Conservation (phyloP, 1,140 invertebrate genomes). For the Drusus annulatus region DNA sequence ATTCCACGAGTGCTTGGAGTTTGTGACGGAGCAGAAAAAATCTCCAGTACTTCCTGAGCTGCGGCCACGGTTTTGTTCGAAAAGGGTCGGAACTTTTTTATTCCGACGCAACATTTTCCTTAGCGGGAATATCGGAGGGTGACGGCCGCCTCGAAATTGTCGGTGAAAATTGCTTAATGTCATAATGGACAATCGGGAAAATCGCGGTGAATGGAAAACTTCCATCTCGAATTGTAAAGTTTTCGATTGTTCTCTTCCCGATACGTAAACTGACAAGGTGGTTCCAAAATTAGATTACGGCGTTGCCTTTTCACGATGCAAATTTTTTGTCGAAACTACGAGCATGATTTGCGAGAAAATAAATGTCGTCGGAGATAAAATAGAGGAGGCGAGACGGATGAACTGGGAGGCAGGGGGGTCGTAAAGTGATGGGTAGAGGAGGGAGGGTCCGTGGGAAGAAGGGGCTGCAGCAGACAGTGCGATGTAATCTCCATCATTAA, state of each 20-base stretch:
- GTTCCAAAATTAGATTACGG: constrained; percentile 13
- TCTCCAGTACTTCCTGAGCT: neutral
- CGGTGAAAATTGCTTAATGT: constrained; percentile 39
- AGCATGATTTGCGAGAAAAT: constrained; percentile 28
- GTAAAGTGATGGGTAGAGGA: too few relatives aligned
- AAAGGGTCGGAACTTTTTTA: constrained; percentile 47
- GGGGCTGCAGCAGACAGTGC: constrained; percentile 35
- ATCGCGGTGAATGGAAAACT: constrained; percentile 43
- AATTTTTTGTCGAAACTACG: constrained; percentile 15
- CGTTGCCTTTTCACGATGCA: constrained; percentile 16
- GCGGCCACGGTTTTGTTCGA: constrained; percentile 22
- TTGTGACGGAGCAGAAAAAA: constrained; percentile 53
- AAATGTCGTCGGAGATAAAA: constrained; percentile 3
- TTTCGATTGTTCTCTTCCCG: constrained; percentile 46
- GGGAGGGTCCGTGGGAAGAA: constrained; percentile 10
- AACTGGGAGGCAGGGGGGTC: neutral
- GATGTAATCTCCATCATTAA: constrained; percentile 47
- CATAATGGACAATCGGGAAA: constrained; percentile 47
- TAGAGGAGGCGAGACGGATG: neutral
- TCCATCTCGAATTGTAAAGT: constrained; percentile 25
- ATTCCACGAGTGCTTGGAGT: constrained; percentile 50
- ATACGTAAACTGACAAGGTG: constrained; percentile 28
- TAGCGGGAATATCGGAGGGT: constrained; percentile 9
- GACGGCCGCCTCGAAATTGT: neutral
- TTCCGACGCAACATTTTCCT: constrained; percentile 36